These are phyloP conservation scores for Serrognathus titanus DNA, from an alignment of 2,888 invertebrate genomes.

Conservation along the genomic window DNA sequence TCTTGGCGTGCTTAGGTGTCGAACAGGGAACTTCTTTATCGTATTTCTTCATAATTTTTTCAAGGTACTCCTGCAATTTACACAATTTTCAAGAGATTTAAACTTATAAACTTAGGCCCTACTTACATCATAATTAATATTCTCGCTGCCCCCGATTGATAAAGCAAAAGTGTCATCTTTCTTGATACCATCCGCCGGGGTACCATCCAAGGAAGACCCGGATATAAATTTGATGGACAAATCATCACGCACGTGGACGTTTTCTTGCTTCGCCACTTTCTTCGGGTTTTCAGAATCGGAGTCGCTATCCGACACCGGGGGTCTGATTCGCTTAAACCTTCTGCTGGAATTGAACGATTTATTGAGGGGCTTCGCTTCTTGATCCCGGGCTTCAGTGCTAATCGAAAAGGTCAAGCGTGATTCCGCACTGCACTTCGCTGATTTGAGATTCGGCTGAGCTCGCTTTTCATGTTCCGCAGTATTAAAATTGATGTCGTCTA, in stretches of 20 bases:
- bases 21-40: neutral
- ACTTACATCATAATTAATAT: constrained; percentile 25
- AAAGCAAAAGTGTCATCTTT: neutral
- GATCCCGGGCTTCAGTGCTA: too few species aligned
- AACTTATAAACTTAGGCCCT: neutral
- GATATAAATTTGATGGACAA: constrained; percentile 32
- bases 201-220: constrained; percentile 11
- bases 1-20: neutral
- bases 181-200: neutral
- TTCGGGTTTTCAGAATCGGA: constrained; percentile 20
- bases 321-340: constrained; percentile 25
- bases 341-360: neutral
- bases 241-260: constrained; percentile 34
- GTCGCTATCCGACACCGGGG: constrained; percentile 21
- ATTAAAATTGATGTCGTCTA: too few species aligned
- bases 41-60: constrained; percentile 17
- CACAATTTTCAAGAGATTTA: neutral
- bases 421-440: too few species aligned
- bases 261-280: constrained; percentile 23
- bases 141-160: constrained; percentile 10
- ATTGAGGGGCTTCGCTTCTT: neutral
- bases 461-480: too few species aligned
- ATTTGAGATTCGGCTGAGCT: too few species aligned
- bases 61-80: constrained; percentile 18
- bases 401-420: too few species aligned